Conservation (phyloP, 2,797 vertebrate species). For the Spinus olivaceus region DNA sequence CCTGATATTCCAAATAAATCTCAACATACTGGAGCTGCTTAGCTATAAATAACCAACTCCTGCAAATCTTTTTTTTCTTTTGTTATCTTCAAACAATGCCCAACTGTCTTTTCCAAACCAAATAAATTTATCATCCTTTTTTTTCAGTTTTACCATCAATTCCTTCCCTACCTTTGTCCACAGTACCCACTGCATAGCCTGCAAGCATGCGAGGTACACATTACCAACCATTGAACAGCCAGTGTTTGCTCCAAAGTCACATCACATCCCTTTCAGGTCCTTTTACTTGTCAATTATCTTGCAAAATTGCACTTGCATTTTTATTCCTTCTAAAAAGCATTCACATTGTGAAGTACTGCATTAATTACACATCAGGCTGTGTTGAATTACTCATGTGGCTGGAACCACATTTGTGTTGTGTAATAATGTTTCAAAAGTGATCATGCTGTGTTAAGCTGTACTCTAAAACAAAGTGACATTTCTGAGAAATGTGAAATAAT, state of each 20-base stretch:
- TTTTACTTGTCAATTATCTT: constrained; percentile 48
- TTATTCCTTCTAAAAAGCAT: constrained; percentile 21
- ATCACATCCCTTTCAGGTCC: constrained; percentile 5
- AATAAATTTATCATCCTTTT: not conserved
- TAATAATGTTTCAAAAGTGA: not conserved
- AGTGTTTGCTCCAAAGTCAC: not conserved
- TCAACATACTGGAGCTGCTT: not conserved
- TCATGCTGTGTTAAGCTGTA: not conserved
- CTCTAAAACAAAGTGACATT: not conserved
- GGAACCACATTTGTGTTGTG: not conserved
- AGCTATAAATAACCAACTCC: not conserved
- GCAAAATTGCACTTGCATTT: constrained; percentile 27
- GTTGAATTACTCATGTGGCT: constrained; percentile 19
- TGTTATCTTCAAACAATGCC: not conserved
- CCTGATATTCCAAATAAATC: not conserved
- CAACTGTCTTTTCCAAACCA: not conserved
- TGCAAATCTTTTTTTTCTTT: not conserved
- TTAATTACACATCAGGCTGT: constrained; percentile 42
- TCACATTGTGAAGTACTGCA: constrained; percentile 9
- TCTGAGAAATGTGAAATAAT: not conserved
- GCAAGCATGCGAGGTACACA: not conserved
- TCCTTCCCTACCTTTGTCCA: not conserved
- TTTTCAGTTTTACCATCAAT: not conserved
- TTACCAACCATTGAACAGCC: not conserved
- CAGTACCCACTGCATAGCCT: not conserved